These are phyloP conservation scores for Lumbricus terrestris DNA, from an alignment of 2,888 invertebrate species.

Conservation along the genomic window DNA sequence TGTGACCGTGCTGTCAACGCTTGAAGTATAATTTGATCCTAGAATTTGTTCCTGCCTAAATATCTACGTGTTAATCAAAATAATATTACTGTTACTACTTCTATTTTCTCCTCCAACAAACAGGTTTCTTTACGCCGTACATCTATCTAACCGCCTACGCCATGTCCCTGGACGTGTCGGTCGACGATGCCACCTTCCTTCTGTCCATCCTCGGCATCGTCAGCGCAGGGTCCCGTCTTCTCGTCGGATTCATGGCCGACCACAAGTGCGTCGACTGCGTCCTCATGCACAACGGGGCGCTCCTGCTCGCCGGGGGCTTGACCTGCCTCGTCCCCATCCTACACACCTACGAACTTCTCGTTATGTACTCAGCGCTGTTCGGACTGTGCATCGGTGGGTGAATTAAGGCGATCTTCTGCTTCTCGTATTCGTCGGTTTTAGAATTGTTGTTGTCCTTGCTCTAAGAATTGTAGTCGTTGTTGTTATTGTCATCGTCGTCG, in stretches of 20 bases:
- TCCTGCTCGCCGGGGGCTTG: constrained; percentile 81
- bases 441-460: neutral
- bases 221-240: constrained; percentile 86
- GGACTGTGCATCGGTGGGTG: constrained; percentile 66
- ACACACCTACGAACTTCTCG: constrained; percentile 72
- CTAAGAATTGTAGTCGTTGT: too few relatives aligned
- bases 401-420: too few relatives aligned
- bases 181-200: constrained; percentile 61
- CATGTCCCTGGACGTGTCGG: constrained; percentile 43
- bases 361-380: constrained; percentile 80
- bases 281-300: constrained; percentile 82
- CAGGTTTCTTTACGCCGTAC: constrained; percentile 55
- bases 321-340: constrained; percentile 84
- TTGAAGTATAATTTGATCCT: too few relatives aligned
- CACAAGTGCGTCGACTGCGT: constrained; percentile 74
- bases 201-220: constrained; percentile 69
- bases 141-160: constrained; percentile 50
- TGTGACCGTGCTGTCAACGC: too few relatives aligned
- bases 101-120: too few relatives aligned
- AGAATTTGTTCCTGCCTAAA: too few relatives aligned
- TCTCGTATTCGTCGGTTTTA: neutral
- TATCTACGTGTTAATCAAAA: neutral
- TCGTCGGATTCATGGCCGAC: constrained; percentile 81
- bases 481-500: neutral
- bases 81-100: too few relatives aligned